Evolutionary conservation across 2,797 vertebrate species (phyloP).

Genomic region (Hippocampus kuda): DNA sequence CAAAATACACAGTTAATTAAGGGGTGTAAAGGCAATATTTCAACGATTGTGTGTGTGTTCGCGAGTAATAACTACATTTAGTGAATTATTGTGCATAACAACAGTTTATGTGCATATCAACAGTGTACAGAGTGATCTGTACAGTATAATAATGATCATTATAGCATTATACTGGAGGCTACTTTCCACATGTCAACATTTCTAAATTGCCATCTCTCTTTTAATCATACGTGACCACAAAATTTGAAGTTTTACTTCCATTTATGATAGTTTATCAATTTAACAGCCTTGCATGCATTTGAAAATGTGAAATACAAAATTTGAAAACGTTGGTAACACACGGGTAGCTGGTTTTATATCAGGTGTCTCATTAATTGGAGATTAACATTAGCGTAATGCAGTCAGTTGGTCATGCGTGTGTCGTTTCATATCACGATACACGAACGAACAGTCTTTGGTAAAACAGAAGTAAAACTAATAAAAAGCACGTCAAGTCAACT

Average conservation of each 20-base stretch:
- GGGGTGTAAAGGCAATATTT: not conserved
- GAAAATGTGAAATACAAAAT: not conserved
- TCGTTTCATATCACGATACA: not conserved
- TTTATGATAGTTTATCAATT: not conserved
- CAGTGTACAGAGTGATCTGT: not conserved
- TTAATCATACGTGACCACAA: not conserved
- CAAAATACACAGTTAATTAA: not conserved
- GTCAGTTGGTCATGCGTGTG: not conserved
- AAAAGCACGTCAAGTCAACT: not conserved
- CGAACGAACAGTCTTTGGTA: not conserved
- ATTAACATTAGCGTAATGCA: not conserved
- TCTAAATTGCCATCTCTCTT: not conserved
- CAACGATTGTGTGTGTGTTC: not conserved
- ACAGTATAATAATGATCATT: not conserved
- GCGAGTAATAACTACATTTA: not conserved
- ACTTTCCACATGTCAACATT: not conserved
- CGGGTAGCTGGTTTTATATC: not conserved
- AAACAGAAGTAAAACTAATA: not conserved
- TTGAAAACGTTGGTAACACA: not conserved
- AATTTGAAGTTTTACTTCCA: not conserved
- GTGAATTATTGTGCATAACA: not conserved
- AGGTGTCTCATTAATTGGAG: not conserved
- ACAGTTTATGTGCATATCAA: too few species aligned
- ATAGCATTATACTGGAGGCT: not conserved
- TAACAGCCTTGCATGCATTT: not conserved